phyloP scores from a whole-genome alignment of 2,797 vertebrate genomes.

The Squalus acanthias region DNA sequence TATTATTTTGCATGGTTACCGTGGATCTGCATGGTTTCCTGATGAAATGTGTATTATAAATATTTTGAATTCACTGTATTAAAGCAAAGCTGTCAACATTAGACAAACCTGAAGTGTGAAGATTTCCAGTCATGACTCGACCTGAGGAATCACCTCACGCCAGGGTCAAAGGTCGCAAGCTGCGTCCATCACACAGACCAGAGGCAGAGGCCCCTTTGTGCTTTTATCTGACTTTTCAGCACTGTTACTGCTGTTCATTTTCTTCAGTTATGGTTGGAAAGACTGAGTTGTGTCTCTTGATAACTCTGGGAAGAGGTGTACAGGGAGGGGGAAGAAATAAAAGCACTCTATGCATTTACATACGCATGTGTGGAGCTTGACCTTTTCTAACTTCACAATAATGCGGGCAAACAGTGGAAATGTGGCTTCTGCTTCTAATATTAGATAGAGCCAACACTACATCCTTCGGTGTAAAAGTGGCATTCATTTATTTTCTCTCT shows the following conservation, averaged over 20 bases:
- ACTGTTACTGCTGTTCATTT: background rate
- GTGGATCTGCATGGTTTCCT: background rate
- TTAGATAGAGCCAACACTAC: background rate
- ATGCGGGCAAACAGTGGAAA: background rate
- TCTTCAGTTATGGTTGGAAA: background rate
- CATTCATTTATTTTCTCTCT: background rate
- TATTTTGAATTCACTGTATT: background rate
- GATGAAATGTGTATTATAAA: background rate
- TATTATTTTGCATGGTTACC: background rate
- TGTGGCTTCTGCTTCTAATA: background rate
- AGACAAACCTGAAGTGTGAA: background rate
- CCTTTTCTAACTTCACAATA: background rate
- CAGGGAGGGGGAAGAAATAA: background rate
- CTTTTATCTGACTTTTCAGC: background rate
- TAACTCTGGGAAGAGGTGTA: background rate
- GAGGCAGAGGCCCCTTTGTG: background rate
- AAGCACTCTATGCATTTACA: background rate
- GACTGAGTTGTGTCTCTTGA: background rate
- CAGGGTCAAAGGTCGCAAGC: background rate
- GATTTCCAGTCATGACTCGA: background rate
- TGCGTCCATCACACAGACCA: background rate
- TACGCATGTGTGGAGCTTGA: background rate
- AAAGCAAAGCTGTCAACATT: background rate
- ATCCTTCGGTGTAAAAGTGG: background rate
- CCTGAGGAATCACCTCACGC: background rate